phyloP scores from a whole-genome alignment of 1,140 invertebrate species.

The Ips typographus region DNA sequence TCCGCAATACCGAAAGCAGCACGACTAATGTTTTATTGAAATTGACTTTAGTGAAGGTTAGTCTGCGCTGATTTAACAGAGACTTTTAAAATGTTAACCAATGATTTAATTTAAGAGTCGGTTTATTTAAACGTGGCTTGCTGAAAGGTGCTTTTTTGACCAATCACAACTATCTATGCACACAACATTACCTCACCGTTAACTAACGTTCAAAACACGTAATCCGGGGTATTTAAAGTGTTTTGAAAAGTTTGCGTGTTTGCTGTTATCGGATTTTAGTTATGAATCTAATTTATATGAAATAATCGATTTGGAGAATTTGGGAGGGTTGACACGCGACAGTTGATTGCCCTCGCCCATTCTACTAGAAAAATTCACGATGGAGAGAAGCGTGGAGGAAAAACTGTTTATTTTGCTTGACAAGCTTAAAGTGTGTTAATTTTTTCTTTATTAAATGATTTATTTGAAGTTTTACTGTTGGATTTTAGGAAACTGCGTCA shows the following conservation, averaged over 20 bases:
- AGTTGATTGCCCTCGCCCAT: conserved; percentile 23
- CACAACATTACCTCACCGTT: too few relatives aligned
- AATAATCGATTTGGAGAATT: conserved; percentile 42
- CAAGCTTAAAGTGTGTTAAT: conserved; percentile 42
- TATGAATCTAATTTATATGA: conserved; percentile 44
- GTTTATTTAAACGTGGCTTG: too few relatives aligned
- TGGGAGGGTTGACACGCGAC: conserved; percentile 42
- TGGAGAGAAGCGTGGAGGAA: conserved; percentile 38
- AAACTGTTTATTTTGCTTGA: conserved; percentile 40
- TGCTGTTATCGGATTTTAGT: not conserved
- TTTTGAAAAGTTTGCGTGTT: not conserved
- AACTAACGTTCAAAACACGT: too few relatives aligned
- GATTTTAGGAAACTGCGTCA: conserved; percentile 42
- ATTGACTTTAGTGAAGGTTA: too few relatives aligned
- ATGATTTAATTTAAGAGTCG: too few relatives aligned
- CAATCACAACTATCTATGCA: too few relatives aligned
- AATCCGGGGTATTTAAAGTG: too few relatives aligned
- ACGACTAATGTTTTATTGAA: too few relatives aligned
- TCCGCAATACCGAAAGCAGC: too few relatives aligned
- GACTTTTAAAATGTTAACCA: too few relatives aligned
- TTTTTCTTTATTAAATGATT: conserved; percentile 4
- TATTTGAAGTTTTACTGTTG: not conserved
- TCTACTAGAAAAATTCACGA: not conserved
- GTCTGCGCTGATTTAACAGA: too few relatives aligned
- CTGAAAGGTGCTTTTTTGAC: too few relatives aligned